Percentiles rank a stretch among this genome's conserved stretches.
Conservation (phyloP, 2,888 invertebrate species). For the Polymixis flavicincta region DNA sequence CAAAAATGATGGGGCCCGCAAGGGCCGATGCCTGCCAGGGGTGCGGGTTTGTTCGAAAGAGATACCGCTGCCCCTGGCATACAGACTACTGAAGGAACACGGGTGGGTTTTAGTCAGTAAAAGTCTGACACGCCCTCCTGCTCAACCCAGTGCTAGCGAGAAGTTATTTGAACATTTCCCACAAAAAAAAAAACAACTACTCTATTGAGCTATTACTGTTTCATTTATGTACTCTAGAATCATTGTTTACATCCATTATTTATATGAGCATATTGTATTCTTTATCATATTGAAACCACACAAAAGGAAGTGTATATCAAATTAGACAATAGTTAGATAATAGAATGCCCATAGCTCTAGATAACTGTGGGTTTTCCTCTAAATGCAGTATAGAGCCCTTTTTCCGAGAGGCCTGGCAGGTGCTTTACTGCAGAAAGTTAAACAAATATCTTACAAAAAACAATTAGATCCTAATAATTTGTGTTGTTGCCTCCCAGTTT, state of each 20-base stretch:
- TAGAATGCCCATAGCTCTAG: not conserved
- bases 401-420: not conserved
- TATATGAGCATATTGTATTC: not conserved
- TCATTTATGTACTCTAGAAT: not conserved
- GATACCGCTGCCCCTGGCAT: too few species aligned
- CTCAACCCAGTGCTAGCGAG: too few species aligned
- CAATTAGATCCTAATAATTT: not conserved
- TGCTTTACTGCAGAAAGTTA: not conserved
- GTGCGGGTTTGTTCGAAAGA: too few species aligned
- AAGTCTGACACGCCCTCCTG: too few species aligned
- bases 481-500: constrained; percentile 91
- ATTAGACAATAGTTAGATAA: not conserved
- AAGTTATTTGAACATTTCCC: too few species aligned
- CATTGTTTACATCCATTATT: not conserved
- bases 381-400: not conserved
- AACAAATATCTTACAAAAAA: not conserved
- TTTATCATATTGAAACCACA: constrained; percentile 4
- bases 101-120: too few species aligned
- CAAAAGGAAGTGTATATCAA: not conserved
- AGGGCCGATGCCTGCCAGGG: too few species aligned
- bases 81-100: too few species aligned
- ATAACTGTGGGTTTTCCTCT: not conserved
- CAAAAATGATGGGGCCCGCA: too few species aligned
- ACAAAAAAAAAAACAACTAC: too few species aligned
- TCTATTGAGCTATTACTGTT: not conserved